Percentiles rank a stretch among this genome's conserved stretches.
phyloP scores from a whole-genome alignment of 2,888 invertebrate species.

The Calameuta idolon region DNA sequence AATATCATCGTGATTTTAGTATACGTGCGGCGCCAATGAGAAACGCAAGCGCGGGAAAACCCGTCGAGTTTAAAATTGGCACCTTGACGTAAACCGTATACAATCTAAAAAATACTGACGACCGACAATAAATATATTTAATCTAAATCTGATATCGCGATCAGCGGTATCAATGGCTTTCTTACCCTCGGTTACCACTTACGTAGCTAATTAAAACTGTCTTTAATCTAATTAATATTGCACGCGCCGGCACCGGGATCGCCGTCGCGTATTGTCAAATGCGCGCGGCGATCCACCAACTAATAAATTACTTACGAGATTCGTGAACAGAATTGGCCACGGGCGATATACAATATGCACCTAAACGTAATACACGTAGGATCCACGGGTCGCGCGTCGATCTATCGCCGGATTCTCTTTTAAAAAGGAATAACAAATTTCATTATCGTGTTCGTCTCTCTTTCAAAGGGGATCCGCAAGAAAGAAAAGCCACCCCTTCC shows the following conservation, averaged over 20 bases:
- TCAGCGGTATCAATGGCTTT: conserved; percentile 4
- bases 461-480: background rate
- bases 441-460: background rate
- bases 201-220: conserved; percentile 34
- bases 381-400: background rate
- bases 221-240: conserved; percentile 62
- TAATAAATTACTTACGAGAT: conserved; percentile 33
- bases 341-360: background rate
- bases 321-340: conserved; percentile 19
- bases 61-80: too few relatives aligned
- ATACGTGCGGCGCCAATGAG: too few relatives aligned
- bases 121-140: conserved; percentile 27
- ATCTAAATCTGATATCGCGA: conserved; percentile 5
- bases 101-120: conserved; percentile 13
- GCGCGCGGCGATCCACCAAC: conserved; percentile 24
- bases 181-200: conserved; percentile 29
- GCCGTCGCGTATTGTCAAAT: conserved; percentile 28
- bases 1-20: conserved; percentile 7
- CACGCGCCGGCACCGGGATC: conserved; percentile 64
- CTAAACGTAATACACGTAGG: too few relatives aligned
- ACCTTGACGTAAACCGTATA: background rate
- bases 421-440: conserved; percentile 12
- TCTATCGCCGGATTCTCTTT: background rate
- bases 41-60: too few relatives aligned
- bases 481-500: too few relatives aligned